phyloP scores from a whole-genome alignment of 2,113 vertebrate species.

The Motacilla tschutschensis region DNA sequence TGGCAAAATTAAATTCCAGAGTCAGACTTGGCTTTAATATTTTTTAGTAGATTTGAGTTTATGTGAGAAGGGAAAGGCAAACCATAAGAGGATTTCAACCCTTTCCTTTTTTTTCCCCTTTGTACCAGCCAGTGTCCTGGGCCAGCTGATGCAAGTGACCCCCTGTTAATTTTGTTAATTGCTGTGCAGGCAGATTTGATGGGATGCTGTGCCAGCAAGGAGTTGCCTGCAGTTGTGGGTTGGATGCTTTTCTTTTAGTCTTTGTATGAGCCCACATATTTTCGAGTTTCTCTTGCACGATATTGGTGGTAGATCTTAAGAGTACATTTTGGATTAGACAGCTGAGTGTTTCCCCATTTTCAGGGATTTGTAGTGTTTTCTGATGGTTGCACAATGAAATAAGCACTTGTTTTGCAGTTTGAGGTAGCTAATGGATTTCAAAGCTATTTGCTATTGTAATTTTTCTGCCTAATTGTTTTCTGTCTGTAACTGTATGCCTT shows the following conservation, averaged over 20 bases:
- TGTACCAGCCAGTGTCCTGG: neutral
- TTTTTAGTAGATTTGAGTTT: neutral
- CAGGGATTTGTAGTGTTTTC: neutral
- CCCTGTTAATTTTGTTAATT: neutral
- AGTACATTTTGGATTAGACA: neutral
- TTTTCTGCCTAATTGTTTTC: slow-evolving; percentile 50
- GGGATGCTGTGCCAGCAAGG: neutral
- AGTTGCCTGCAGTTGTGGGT: neutral
- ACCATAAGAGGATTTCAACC: neutral
- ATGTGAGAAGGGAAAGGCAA: neutral
- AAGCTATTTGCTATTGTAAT: slow-evolving; percentile 28
- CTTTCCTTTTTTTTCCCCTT: neutral
- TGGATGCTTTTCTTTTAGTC: neutral
- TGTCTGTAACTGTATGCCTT: slow-evolving; percentile 24
- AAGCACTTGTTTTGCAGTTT: slow-evolving; percentile 21
- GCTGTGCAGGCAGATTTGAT: neutral
- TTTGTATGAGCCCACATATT: neutral
- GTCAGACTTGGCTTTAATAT: neutral
- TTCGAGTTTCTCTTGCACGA: neutral
- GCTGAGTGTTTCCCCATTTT: neutral
- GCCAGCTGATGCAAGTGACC: neutral
- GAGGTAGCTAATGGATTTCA: slow-evolving; percentile 49
- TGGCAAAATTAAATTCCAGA: neutral
- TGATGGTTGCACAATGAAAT: neutral
- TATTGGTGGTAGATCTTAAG: neutral